phyloP scores from a whole-genome alignment of 2,113 vertebrate genomes.

The Psophia crepitans region DNA sequence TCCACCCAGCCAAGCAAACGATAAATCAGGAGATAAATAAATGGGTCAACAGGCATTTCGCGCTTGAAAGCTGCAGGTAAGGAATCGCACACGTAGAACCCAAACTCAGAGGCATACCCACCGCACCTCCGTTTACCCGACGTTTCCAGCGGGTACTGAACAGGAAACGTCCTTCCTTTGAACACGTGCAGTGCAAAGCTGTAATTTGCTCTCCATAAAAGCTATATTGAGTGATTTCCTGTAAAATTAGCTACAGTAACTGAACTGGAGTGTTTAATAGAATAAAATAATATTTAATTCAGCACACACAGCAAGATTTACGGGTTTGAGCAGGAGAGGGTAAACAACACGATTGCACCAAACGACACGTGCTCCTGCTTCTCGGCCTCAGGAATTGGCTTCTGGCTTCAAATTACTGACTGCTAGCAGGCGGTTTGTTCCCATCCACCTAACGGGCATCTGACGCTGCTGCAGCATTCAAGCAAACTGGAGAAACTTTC shows the following conservation, averaged over 20 bases:
- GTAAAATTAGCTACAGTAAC: neutral
- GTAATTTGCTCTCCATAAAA: neutral
- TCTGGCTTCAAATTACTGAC: neutral
- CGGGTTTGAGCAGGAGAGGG: neutral
- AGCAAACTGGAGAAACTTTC: neutral
- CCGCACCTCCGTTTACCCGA: neutral
- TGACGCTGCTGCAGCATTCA: neutral
- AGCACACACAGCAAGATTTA: neutral
- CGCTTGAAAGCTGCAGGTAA: neutral
- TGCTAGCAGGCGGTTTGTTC: neutral
- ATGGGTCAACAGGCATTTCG: neutral
- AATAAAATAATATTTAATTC: conserved; percentile 20
- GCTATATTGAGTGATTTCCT: neutral
- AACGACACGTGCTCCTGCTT: neutral
- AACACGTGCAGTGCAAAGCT: neutral
- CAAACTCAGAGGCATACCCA: neutral
- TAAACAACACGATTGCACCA: neutral
- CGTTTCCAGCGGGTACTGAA: neutral
- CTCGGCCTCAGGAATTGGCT: neutral
- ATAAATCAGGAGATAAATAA: neutral
- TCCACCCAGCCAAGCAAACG: neutral
- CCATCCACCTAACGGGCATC: neutral
- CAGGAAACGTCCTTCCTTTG: neutral
- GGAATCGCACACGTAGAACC: neutral
- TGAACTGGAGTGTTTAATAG: neutral